phyloP scores from a whole-genome alignment of 2,888 invertebrate species.

The Phania funesta region DNA sequence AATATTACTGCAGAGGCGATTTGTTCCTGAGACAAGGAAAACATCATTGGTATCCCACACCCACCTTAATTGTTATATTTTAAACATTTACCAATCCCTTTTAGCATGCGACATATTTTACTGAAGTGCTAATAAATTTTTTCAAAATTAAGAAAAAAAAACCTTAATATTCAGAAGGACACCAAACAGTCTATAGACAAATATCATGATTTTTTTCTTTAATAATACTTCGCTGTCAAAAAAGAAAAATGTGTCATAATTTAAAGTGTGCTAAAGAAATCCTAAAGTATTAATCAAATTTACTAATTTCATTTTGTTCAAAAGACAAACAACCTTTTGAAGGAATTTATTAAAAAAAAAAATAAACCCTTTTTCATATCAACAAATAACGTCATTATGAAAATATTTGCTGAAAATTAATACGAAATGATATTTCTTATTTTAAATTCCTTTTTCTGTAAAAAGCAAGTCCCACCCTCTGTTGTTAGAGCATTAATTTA shows the following conservation, averaged over 20 bases:
- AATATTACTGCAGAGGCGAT: too few relatives aligned
- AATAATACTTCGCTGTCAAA: neutral
- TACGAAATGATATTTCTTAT: slow-evolving; percentile 55
- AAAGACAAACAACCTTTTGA: neutral
- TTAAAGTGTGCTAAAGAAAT: slow-evolving; percentile 13
- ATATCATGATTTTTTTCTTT: slow-evolving; percentile 15
- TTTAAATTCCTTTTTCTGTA: slow-evolving; percentile 18
- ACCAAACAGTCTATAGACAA: neutral
- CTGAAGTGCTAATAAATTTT: neutral
- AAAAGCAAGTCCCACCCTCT: neutral
- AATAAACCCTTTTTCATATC: slow-evolving; percentile 17
- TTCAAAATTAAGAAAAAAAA: neutral
- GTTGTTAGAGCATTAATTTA: slow-evolving; percentile 11
- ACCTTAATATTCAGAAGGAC: neutral
- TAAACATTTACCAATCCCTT: too few relatives aligned
- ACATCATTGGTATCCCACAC: too few relatives aligned
- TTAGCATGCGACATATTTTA: neutral
- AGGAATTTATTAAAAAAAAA: slow-evolving; percentile 34
- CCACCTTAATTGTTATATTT: too few relatives aligned
- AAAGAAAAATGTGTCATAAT: slow-evolving; percentile 6
- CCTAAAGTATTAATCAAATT: slow-evolving; percentile 22
- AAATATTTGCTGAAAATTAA: slow-evolving; percentile 55
- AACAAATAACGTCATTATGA: slow-evolving; percentile 51
- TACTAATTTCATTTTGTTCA: slow-evolving; percentile 22
- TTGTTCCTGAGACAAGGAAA: too few relatives aligned